phyloP scores from a whole-genome alignment of 1,140 invertebrate genomes.

The Bombus breviceps region DNA sequence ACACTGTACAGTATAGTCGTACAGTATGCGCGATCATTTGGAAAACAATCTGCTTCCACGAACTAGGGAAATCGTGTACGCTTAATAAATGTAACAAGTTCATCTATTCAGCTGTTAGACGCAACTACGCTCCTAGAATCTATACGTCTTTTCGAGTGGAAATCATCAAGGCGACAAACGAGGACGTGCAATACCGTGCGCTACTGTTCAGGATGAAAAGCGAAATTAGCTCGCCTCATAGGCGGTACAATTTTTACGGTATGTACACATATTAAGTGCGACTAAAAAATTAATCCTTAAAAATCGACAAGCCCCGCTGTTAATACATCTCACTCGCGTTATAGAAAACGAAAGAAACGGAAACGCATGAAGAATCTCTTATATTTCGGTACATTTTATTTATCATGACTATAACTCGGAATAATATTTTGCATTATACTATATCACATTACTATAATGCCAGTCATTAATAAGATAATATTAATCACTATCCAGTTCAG shows the following conservation, averaged over 20 bases:
- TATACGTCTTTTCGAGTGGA: neutral
- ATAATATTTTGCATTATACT: too few species aligned
- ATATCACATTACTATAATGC: too few species aligned
- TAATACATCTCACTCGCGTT: neutral
- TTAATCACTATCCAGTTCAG: too few species aligned
- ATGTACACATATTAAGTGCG: neutral
- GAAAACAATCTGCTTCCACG: conserved; percentile 29
- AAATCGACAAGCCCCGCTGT: too few species aligned
- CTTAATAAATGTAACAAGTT: conserved; percentile 23
- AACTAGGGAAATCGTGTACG: neutral
- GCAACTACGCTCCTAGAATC: neutral
- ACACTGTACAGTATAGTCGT: neutral
- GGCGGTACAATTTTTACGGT: neutral
- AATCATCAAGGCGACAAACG: neutral
- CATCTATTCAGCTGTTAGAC: neutral
- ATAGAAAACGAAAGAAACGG: neutral
- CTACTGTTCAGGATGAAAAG: neutral
- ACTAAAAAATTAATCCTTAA: neutral
- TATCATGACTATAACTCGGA: too few species aligned
- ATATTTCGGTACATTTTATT: too few species aligned
- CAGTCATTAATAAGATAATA: too few species aligned
- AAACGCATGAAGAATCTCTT: too few species aligned
- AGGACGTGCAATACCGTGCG: neutral
- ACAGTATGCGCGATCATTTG: conserved; percentile 28
- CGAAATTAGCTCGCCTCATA: neutral